These are phyloP conservation scores for Melanotaenia parkinsoni DNA, from an alignment of 2,797 vertebrate species.

Conservation along the genomic window DNA sequence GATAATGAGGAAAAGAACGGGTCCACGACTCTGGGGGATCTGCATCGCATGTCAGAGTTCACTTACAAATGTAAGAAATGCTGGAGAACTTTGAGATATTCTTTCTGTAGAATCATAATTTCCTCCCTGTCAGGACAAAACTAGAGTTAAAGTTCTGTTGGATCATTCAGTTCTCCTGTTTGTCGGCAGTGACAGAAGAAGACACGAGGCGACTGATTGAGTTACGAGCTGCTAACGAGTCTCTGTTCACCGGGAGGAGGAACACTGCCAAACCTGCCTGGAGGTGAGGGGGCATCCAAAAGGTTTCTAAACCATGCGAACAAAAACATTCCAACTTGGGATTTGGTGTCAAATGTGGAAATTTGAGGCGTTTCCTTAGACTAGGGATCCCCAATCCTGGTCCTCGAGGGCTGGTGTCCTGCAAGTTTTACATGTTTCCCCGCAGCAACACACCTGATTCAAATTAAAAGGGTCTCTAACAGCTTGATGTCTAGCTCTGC, in stretches of 20 bases:
- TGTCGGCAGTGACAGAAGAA: slow-evolving; percentile 72
- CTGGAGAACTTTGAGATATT: background rate
- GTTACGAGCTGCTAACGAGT: slow-evolving; percentile 78
- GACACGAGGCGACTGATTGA: slow-evolving; percentile 77
- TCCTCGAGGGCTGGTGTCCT: no score
- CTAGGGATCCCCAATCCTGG: no score
- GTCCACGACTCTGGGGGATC: slow-evolving; percentile 58
- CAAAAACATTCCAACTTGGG: background rate
- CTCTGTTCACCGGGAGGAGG: slow-evolving; percentile 79
- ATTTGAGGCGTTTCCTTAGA: background rate
- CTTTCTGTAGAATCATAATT: background rate
- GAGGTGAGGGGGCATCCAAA: slow-evolving; percentile 56
- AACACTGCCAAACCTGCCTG: slow-evolving; percentile 81
- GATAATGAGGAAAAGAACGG: slow-evolving; percentile 73
- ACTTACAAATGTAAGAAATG: slow-evolving; percentile 71
- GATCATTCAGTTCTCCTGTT: background rate
- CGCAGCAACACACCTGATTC: no score
- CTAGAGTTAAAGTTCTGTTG: no score
- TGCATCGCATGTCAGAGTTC: slow-evolving; percentile 67
- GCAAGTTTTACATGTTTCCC: no score
- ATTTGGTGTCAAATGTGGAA: background rate
- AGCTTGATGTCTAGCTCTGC: no score
- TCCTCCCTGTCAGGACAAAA: background rate
- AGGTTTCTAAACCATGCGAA: no score
- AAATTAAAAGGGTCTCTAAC: no score